Base-by-base conservation (phyloP, 2,797 vertebrate species). In the Anabacerthia variegaticeps region DNA sequence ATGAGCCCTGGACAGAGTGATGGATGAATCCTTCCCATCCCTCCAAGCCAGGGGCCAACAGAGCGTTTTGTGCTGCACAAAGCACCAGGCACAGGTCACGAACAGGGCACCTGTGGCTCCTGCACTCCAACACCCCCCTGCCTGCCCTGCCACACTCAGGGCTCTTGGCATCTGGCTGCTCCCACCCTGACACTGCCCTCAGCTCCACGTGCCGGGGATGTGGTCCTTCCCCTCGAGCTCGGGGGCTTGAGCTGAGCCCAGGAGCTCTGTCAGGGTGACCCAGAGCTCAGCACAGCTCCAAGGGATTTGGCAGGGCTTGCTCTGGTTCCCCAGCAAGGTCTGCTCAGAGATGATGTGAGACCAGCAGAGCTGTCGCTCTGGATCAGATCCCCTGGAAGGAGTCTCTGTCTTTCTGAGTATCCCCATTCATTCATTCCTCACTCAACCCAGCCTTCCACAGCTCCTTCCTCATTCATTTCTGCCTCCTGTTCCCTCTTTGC, bases 341-440 rank as follows among this genome's bases (percentile, higher is more conserved):
- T 46, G 54, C 83, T 52, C 41, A 0, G 41, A 44, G 56, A 67
- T 54, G 69, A 5, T 6, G 49, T 11, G 63, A 59, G 72, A 13
- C 51, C 37, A 48, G 34, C 62, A 8, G 27, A 49, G 59, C 74
- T 7, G 30, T 23, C 1, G 14, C 14, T 8, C 59, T 6, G 71
- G 20, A 2, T 43, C 59, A 56, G 59, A 56, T 1, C 23, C 44
- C 26, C 44, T 34, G 43, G 24, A 24, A 93, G 13, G 34, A 73
- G 41, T 1, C 16, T 26, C 24, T 22, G 37, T 66, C 37, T 30
- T 43, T 34, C 56, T 3, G 32, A 41, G 11, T 27, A 16, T 54
- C 52, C 14, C 74, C 6, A 67, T 76, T 89, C 94, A 96, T 94
- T 94, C 94, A 91, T 95, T 89, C 78, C 59, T 63, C 26, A 1